phyloP scores from a whole-genome alignment of 2,888 invertebrate species.

The Mayetiola destructor region DNA sequence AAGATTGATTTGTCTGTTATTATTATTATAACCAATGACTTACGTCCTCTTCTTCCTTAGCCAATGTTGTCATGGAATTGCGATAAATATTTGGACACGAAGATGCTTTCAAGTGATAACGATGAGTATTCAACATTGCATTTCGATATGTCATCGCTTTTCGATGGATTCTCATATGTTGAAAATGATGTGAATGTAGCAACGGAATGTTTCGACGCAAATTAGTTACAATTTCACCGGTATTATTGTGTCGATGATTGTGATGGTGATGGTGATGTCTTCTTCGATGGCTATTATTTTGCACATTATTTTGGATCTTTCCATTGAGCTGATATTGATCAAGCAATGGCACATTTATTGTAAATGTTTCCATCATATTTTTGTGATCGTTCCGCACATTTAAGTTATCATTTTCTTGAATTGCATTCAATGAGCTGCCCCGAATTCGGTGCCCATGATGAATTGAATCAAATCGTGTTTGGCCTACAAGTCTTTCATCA shows the following conservation, averaged over 20 bases:
- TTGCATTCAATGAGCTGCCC: conserved; percentile 30
- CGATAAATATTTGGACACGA: conserved; percentile 85
- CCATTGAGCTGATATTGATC: neutral
- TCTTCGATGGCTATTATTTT: no score
- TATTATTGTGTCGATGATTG: neutral
- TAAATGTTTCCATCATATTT: neutral
- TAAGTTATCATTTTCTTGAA: conserved; percentile 24
- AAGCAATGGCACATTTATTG: neutral
- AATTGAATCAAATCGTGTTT: neutral
- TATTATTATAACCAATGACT: conserved; percentile 20
- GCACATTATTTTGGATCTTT: neutral
- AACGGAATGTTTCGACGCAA: conserved; percentile 19
- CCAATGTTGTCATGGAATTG: conserved; percentile 76
- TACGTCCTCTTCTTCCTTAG: conserved; percentile 62
- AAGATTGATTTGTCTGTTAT: neutral
- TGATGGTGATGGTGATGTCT: neutral
- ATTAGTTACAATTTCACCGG: neutral
- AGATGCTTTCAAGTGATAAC: conserved; percentile 67
- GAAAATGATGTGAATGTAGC: conserved; percentile 49
- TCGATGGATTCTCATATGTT: conserved; percentile 52
- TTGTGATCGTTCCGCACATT: neutral
- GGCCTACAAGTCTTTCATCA: conserved; percentile 24
- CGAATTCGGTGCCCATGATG: conserved; percentile 24
- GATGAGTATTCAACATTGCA: conserved; percentile 67
- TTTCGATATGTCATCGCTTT: conserved; percentile 77